Evolutionary conservation across 2,113 vertebrate species (phyloP).

Genomic region (Apteryx mantelli): DNA sequence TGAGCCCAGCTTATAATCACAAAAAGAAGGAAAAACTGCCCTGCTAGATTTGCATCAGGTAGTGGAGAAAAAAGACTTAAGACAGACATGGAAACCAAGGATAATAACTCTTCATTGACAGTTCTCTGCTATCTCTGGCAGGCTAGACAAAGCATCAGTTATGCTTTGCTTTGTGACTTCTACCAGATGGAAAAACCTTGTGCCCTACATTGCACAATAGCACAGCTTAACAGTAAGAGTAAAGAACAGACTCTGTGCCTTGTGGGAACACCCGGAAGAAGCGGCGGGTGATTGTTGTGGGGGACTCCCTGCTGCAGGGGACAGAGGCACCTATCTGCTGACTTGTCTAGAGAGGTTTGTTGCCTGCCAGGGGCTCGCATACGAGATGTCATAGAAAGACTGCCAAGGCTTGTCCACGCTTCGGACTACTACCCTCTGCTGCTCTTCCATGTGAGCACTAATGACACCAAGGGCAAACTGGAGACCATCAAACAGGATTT

Average conservation of each 20-base stretch:
- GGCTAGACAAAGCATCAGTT: neutral
- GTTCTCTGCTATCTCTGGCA: neutral
- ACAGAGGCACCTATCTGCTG: too few species aligned
- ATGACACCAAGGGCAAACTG: too few species aligned
- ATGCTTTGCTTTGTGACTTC: neutral
- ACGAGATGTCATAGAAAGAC: too few species aligned
- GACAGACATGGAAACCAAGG: neutral
- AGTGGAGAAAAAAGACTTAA: neutral
- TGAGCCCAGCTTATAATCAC: neutral
- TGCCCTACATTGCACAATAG: neutral
- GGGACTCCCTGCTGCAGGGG: too few species aligned
- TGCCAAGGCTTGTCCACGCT: too few species aligned
- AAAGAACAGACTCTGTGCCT: neutral
- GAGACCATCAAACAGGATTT: too few species aligned
- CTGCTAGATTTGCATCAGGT: neutral
- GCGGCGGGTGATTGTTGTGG: too few species aligned
- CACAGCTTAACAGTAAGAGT: accelerated
- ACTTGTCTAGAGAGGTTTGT: too few species aligned
- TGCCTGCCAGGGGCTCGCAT: too few species aligned
- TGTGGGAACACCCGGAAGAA: too few species aligned
- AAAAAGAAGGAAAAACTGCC: neutral
- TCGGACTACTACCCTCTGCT: too few species aligned
- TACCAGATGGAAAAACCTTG: neutral
- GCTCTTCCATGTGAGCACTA: too few species aligned
- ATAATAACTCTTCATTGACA: neutral